These are phyloP conservation scores for Drosophila lacicola DNA, from an alignment of 2,888 invertebrate genomes.

Conservation along the genomic window DNA sequence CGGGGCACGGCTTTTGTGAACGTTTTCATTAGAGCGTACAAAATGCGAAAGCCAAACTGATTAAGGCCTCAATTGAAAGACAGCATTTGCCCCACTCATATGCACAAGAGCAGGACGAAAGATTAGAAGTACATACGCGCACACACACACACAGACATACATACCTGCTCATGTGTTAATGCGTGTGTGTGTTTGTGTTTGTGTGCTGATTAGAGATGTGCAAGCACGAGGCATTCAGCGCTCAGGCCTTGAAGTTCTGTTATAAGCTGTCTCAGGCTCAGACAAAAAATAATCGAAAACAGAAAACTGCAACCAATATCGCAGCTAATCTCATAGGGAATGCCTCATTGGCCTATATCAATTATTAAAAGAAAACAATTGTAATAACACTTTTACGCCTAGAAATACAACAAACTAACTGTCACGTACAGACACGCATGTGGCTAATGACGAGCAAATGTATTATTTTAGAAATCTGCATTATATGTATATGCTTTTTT, in stretches of 20 bases:
- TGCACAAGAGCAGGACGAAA: conserved; percentile 30
- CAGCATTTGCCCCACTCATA: conserved; percentile 42
- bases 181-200: not conserved
- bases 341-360: too few species aligned
- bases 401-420: too few species aligned
- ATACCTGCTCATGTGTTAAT: not conserved
- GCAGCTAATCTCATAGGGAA: too few species aligned
- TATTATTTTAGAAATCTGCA: too few species aligned
- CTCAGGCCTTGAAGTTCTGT: not conserved
- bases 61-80: conserved; percentile 71
- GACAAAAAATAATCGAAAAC: too few species aligned
- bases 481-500: too few species aligned
- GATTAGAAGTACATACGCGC: conserved; percentile 28
- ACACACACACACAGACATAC: not conserved
- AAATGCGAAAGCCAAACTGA: conserved; percentile 77
- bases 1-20: conserved; percentile 39
- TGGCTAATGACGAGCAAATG: too few species aligned
- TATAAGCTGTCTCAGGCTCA: too few species aligned
- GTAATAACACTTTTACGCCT: too few species aligned
- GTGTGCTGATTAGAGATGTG: conserved; percentile 18
- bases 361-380: too few species aligned
- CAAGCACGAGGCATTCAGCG: conserved; percentile 2
- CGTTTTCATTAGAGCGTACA: conserved; percentile 62
- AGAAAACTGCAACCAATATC: too few species aligned
- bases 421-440: too few species aligned